Evolutionary conservation across 2,113 vertebrate species (phyloP), one percentile per base, ranked within the genome.

Genomic region (Agelaius phoeniceus): DNA sequence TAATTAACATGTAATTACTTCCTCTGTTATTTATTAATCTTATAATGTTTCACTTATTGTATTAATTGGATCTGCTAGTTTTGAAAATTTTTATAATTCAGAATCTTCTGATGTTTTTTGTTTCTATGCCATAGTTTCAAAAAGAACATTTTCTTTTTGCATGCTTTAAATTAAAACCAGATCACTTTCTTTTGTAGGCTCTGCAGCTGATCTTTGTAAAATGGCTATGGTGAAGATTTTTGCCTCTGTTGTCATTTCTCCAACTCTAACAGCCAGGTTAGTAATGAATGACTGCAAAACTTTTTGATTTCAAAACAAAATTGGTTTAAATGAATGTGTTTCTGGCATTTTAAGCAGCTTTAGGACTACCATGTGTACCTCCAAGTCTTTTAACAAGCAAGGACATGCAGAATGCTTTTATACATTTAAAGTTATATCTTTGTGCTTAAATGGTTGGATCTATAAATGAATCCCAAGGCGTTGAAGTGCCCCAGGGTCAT

Each of bases 181-280:
- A 48, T 59, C 12, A 63, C 31, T 89, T 84, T 91, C 61, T 84
- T 90, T 62, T 11, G 0, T 51, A 99, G 99, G 99, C 51, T 99
- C 99, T 28, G 99, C 98, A 17, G 99, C 99, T 20, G 99, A 99
- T 96, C 98, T 99, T 92, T 99, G 99, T 95, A 99, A 99, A 97
- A 98, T 98, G 98, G 99, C 99, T 84, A 99, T 99, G 99, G 98
- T 99, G 97, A 96, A 94, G 58, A 98, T 99, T 97, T 99, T 98
- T 90, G 67, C 96, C 30, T 98, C 98, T 13, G 92, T 99, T 71
- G 98, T 97, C 28, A 39, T 97, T 24, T 98, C 98, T 72, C 94
- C 97, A 0, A 97, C 94, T 39, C 96, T 98, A 74, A 98, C 98
- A 11, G 98, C 98, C 97, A 99, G 99, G 99, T 99, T 96, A 96